Evolutionary conservation across 2,888 invertebrate genomes (phyloP).

Genomic region (Limnephilus lunatus): DNA sequence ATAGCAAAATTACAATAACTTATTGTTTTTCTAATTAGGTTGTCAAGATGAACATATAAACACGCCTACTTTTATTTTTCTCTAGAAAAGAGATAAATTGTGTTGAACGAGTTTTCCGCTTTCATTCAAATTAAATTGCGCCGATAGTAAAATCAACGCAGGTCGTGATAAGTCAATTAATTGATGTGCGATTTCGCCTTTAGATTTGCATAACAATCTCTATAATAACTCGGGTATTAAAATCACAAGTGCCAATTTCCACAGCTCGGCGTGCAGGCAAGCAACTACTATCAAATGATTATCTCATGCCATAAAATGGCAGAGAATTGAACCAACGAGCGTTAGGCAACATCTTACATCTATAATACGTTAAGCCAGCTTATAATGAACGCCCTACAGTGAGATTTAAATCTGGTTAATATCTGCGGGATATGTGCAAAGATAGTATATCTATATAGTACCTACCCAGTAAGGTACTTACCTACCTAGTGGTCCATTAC

Average conservation of each 20-base stretch:
- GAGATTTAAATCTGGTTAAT: neutral
- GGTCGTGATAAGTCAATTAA: neutral
- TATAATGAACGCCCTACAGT: neutral
- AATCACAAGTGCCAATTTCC: conserved; percentile 2
- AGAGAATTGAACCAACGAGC: neutral
- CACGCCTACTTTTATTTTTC: neutral
- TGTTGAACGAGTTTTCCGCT: neutral
- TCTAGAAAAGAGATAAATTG: neutral
- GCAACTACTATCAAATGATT: neutral
- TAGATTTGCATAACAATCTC: neutral
- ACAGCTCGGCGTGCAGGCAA: neutral
- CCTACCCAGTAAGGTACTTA: neutral
- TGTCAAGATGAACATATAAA: too few species aligned
- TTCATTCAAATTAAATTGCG: neutral
- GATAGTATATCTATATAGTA: neutral
- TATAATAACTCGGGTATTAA: neutral
- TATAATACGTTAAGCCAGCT: neutral
- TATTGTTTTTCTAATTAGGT: too few species aligned
- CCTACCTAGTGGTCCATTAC: neutral
- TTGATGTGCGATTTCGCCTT: neutral
- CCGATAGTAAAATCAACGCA: neutral
- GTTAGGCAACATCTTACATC: neutral
- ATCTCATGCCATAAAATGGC: neutral
- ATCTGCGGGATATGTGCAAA: too few species aligned
- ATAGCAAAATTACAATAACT: too few species aligned